These are phyloP conservation scores for Parascotia fuliginaria DNA, from an alignment of 2,888 invertebrate species.

Conservation along the genomic window DNA sequence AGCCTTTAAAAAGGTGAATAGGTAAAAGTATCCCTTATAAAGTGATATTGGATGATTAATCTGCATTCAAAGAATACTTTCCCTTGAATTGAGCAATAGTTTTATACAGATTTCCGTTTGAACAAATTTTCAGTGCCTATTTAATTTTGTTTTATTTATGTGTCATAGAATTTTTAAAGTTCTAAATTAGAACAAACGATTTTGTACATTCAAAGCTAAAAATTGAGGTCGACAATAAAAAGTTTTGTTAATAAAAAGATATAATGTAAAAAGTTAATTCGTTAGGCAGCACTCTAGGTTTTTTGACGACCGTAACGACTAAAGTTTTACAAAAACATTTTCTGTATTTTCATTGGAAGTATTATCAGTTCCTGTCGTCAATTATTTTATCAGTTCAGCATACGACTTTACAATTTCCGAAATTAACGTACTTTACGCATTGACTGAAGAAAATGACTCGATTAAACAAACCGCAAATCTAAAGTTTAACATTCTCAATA, in stretches of 20 bases:
- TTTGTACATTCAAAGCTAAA: conserved; percentile 3
- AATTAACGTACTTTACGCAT: too few species aligned
- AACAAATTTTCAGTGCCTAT: too few species aligned
- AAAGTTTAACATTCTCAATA: conserved; percentile 34
- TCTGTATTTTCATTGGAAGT: background rate
- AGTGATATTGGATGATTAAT: conserved; percentile 27
- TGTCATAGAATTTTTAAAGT: background rate
- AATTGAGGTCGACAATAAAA: conserved; percentile 4
- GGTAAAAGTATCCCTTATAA: conserved; percentile 32
- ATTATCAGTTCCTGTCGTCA: background rate
- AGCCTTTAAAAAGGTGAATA: conserved; percentile 27
- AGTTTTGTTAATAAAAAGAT: conserved; percentile 7
- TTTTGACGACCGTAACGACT: conserved; percentile 2
- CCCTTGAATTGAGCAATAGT: too few species aligned
- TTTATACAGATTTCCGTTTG: too few species aligned
- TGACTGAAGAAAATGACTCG: background rate
- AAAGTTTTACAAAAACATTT: conserved; percentile 2
- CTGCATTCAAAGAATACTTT: conserved; percentile 20
- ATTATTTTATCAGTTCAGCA: background rate
- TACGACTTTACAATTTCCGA: too few species aligned
- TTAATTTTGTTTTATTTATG: background rate
- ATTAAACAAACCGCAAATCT: conserved; percentile 23
- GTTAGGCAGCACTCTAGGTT: conserved; percentile 2
- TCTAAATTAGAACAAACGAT: conserved; percentile 2
- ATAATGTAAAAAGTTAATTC: conserved; percentile 8